These are phyloP conservation scores for Tholera decimalis DNA, from an alignment of 2,888 invertebrate genomes.

Conservation along the genomic window DNA sequence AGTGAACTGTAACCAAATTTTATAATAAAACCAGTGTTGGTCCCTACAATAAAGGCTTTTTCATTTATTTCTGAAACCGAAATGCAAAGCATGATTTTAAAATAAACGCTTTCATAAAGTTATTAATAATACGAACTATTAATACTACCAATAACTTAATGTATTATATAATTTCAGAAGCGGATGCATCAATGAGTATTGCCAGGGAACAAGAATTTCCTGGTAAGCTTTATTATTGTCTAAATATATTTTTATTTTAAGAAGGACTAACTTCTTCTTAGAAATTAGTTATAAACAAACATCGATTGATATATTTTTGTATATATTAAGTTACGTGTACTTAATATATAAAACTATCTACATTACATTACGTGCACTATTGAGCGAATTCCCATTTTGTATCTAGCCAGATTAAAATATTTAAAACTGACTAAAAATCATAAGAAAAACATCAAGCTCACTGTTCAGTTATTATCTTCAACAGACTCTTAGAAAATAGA, in stretches of 20 bases:
- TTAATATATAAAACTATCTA: neutral
- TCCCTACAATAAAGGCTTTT: neutral
- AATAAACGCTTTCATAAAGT: slow-evolving; percentile 3
- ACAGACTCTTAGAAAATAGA: neutral
- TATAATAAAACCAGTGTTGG: neutral
- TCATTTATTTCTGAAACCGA: neutral
- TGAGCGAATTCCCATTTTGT: neutral
- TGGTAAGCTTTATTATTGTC: slow-evolving; percentile 78
- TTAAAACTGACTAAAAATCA: neutral
- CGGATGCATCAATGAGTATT: slow-evolving; percentile 93
- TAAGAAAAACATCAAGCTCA: neutral
- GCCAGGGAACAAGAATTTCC: slow-evolving; percentile 93
- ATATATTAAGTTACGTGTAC: neutral
- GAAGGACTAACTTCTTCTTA: neutral
- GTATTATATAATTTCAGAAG: slow-evolving; percentile 89
- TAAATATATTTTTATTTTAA: neutral
- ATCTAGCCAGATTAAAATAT: too few species aligned
- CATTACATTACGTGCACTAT: neutral
- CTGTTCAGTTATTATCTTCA: too few species aligned
- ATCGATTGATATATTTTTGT: neutral
- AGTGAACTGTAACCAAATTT: neutral
- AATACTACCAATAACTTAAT: neutral
- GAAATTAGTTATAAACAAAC: neutral
- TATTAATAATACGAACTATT: too few species aligned
- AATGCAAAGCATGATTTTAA: slow-evolving; percentile 49